phyloP scores from a whole-genome alignment of 2,113 vertebrate genomes.

The Barbus barbus region DNA sequence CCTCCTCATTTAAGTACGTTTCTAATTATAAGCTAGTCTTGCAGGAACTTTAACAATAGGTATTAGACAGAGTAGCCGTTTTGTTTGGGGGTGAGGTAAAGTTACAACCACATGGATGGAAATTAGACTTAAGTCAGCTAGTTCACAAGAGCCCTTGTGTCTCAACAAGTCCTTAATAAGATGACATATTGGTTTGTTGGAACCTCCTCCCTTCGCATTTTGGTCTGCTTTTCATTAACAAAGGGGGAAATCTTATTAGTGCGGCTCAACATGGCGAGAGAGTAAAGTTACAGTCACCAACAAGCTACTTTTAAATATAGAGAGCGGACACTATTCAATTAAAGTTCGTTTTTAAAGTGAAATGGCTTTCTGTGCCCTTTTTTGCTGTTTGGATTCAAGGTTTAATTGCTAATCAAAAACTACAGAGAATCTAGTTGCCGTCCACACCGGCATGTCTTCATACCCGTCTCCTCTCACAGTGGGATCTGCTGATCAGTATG shows the following conservation, averaged over 20 bases:
- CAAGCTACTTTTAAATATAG: neutral
- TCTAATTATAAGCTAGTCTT: conserved; percentile 29
- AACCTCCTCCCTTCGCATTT: conserved; percentile 20
- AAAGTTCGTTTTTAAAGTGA: neutral
- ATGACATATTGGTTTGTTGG: conserved; percentile 49
- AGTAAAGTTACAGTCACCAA: conserved; percentile 43
- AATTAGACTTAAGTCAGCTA: conserved; percentile 48
- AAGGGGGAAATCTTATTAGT: conserved; percentile 54
- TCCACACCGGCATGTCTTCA: neutral
- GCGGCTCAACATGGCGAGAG: conserved; percentile 34
- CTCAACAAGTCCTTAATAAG: conserved; percentile 43
- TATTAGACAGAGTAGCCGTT: conserved; percentile 66
- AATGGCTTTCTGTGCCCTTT: neutral
- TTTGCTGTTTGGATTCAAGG: neutral
- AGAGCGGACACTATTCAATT: neutral
- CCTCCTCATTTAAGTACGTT: conserved; percentile 20
- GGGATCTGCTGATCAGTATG: conserved; percentile 27
- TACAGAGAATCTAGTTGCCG: neutral
- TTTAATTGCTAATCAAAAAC: neutral
- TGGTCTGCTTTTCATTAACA: conserved; percentile 38
- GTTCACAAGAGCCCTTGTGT: conserved; percentile 55
- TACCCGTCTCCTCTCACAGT: conserved; percentile 46
- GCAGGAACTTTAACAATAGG: conserved; percentile 62
- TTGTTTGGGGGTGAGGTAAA: conserved; percentile 59
- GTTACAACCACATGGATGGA: conserved; percentile 48